Conservation (phyloP, 2,888 invertebrate genomes). For the Drosophila emarginata region DNA sequence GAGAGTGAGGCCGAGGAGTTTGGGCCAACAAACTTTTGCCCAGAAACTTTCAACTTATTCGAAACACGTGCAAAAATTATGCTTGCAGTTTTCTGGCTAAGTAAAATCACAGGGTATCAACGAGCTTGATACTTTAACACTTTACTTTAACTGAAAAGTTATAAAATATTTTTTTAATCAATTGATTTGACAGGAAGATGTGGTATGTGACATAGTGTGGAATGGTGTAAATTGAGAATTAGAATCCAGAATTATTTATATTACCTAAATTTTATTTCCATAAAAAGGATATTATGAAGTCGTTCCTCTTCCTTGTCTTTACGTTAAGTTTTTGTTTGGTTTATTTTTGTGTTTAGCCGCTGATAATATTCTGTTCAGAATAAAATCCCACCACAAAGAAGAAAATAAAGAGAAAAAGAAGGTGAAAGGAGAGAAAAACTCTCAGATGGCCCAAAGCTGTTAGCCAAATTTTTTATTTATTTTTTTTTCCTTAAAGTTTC, state of each 20-base stretch:
- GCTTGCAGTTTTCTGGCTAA: constrained; percentile 48
- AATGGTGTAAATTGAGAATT: too few species aligned
- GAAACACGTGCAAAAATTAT: constrained; percentile 78
- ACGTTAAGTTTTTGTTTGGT: background rate
- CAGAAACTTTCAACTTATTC: constrained; percentile 67
- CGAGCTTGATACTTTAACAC: background rate
- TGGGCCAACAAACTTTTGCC: constrained; percentile 30
- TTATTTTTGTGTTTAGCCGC: constrained; percentile 34
- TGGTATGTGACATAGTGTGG: too few species aligned
- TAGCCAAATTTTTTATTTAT: constrained; percentile 17
- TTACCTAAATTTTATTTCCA: too few species aligned
- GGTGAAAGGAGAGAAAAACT: background rate
- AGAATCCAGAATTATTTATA: too few species aligned
- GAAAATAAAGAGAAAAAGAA: background rate
- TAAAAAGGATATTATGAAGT: constrained; percentile 5
- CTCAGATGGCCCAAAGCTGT: constrained; percentile 42
- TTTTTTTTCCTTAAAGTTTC: background rate
- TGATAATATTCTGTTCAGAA: constrained; percentile 30
- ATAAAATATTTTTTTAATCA: too few species aligned
- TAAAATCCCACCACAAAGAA: background rate
- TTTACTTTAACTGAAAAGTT: too few species aligned
- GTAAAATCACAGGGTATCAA: background rate
- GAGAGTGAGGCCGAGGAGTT: constrained; percentile 6
- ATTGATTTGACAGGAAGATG: too few species aligned
- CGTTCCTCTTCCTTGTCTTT: background rate